phyloP scores from a whole-genome alignment of 1,140 invertebrate genomes.

The Samia ricini region DNA sequence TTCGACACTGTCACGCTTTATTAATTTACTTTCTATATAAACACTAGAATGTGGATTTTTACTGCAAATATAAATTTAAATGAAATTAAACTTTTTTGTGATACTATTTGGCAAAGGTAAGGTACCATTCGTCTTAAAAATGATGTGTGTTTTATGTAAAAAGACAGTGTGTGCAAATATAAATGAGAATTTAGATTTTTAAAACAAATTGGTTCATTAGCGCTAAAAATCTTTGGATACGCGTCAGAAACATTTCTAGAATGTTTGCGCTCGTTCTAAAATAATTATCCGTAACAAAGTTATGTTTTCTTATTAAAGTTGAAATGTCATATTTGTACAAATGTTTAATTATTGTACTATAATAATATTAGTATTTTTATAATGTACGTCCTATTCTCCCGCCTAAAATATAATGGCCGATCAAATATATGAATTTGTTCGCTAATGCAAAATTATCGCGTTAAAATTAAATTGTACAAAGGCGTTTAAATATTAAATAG shows the following conservation, averaged over 20 bases:
- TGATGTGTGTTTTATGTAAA: no score
- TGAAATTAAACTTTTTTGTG: background rate
- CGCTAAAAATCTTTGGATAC: background rate
- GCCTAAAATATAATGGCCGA: constrained; percentile 5
- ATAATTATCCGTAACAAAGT: background rate
- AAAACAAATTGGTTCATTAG: background rate
- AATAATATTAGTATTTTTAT: constrained; percentile 3
- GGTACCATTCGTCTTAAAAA: no score
- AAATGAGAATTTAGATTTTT: no score
- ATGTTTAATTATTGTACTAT: no score
- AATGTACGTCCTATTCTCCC: constrained; percentile 10
- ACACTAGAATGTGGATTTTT: no score
- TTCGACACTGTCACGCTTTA: background rate
- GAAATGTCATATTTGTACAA: background rate
- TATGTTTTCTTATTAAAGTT: background rate
- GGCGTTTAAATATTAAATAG: background rate
- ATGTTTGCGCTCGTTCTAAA: background rate
- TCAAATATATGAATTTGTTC: background rate
- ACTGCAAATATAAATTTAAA: background rate
- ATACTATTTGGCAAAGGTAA: no score
- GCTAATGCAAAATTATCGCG: background rate
- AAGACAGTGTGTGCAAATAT: no score
- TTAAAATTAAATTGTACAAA: background rate
- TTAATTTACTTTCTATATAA: background rate
- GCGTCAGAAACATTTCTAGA: no score